phyloP scores from a whole-genome alignment of 2,888 invertebrate species.

The Nysson spinosus region DNA sequence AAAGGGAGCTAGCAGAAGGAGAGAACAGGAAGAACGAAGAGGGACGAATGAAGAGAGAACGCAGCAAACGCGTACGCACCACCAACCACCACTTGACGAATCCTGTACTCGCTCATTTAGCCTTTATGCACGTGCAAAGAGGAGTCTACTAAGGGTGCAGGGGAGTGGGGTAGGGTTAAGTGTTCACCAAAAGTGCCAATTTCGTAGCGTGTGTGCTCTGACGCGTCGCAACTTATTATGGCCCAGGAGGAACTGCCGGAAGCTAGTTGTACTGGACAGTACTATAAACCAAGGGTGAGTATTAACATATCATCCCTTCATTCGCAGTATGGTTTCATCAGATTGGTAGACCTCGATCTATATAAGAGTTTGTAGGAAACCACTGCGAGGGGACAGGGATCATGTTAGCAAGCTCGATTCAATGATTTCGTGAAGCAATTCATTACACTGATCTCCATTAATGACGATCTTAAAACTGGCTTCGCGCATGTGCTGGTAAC shows the following conservation, averaged over 20 bases:
- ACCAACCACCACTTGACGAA: constrained; percentile 39
- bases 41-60: not conserved
- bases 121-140: constrained; percentile 44
- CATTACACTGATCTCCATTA: too few relatives aligned
- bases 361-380: too few relatives aligned
- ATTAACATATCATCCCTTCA: too few relatives aligned
- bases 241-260: too few relatives aligned
- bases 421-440: too few relatives aligned
- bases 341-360: too few relatives aligned
- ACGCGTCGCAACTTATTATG: constrained; percentile 21
- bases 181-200: constrained; percentile 57
- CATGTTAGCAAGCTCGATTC: too few relatives aligned
- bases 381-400: too few relatives aligned
- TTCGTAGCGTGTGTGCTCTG: constrained; percentile 32
- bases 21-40: not conserved
- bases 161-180: constrained; percentile 31
- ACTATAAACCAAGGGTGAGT: too few relatives aligned
- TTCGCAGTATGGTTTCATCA: too few relatives aligned
- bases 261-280: too few relatives aligned
- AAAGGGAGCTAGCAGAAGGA: not conserved
- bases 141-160: too few relatives aligned
- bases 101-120: constrained; percentile 39
- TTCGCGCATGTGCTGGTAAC: not conserved
- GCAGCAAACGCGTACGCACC: constrained; percentile 33
- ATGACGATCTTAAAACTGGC: not conserved